These are phyloP conservation scores for Passerina amoena DNA, from an alignment of 2,113 vertebrate species.

Conservation along the genomic window DNA sequence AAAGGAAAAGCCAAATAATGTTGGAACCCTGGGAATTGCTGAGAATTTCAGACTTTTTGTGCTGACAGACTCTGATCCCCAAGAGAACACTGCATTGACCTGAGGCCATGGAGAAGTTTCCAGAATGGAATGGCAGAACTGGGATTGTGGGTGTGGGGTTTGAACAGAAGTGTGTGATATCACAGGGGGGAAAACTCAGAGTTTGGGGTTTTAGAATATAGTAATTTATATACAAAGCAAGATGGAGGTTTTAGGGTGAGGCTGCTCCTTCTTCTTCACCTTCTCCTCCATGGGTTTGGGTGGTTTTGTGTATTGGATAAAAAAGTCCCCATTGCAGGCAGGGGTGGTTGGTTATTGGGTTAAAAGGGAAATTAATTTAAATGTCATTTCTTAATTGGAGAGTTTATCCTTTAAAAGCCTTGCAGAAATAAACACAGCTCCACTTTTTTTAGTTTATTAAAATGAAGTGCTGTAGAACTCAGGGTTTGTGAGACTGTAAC, in stretches of 20 bases:
- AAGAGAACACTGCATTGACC: neutral
- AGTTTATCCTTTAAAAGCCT: neutral
- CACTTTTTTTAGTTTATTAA: neutral
- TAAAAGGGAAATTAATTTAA: neutral
- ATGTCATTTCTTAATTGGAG: neutral
- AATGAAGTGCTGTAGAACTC: neutral
- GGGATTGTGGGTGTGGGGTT: neutral
- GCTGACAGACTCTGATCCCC: neutral
- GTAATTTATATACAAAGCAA: fast-evolving
- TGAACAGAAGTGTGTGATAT: neutral
- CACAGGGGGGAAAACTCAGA: neutral
- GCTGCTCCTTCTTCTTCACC: neutral
- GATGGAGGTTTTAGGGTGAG: neutral
- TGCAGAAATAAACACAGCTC: neutral
- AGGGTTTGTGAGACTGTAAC: neutral
- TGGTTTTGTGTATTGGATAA: neutral
- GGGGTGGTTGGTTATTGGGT: neutral
- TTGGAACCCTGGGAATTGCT: neutral
- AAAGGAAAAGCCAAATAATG: neutral
- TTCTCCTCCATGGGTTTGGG: neutral
- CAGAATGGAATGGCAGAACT: neutral
- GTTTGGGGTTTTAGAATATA: neutral
- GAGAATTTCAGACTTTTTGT: neutral
- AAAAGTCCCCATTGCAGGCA: neutral
- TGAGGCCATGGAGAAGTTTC: neutral